Evolutionary conservation across 2,797 vertebrate genomes (phyloP).

Genomic region (Propithecus perrieri): DNA sequence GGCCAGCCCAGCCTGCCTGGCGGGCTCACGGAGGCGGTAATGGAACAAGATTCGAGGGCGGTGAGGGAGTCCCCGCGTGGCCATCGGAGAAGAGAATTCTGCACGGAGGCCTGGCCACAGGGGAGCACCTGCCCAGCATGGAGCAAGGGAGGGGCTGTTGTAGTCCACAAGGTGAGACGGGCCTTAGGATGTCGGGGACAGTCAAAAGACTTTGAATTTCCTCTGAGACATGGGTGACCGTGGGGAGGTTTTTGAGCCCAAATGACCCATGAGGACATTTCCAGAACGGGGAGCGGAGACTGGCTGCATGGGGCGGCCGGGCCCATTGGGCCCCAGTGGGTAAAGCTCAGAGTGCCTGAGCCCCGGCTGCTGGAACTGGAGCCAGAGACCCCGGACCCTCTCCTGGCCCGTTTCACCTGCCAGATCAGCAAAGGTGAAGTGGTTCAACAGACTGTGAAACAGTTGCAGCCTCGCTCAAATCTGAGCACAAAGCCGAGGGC

Average conservation of each 20-base stretch:
- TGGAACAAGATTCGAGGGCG: rapidly evolving
- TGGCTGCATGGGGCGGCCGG: rapidly evolving
- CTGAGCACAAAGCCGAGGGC: neutral
- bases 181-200: rapidly evolving
- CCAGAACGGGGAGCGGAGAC: neutral
- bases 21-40: rapidly evolving
- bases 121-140: rapidly evolving
- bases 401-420: rapidly evolving
- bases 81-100: too few relatives aligned
- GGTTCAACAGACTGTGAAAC: rapidly evolving
- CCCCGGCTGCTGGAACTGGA: rapidly evolving
- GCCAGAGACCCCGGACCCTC: neutral
- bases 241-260: neutral
- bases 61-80: rapidly evolving
- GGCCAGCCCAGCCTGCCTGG: rapidly evolving
- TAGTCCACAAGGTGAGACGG: rapidly evolving
- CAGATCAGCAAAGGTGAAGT: neutral
- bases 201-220: neutral
- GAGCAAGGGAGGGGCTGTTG: neutral
- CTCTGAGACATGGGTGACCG: neutral
- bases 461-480: rapidly evolving
- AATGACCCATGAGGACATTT: rapidly evolving
- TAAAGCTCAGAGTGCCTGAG: rapidly evolving
- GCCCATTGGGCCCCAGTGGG: rapidly evolving
- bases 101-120: neutral